These are phyloP conservation scores for Cephalopterus ornatus DNA, from an alignment of 2,113 vertebrate genomes.

Conservation along the genomic window DNA sequence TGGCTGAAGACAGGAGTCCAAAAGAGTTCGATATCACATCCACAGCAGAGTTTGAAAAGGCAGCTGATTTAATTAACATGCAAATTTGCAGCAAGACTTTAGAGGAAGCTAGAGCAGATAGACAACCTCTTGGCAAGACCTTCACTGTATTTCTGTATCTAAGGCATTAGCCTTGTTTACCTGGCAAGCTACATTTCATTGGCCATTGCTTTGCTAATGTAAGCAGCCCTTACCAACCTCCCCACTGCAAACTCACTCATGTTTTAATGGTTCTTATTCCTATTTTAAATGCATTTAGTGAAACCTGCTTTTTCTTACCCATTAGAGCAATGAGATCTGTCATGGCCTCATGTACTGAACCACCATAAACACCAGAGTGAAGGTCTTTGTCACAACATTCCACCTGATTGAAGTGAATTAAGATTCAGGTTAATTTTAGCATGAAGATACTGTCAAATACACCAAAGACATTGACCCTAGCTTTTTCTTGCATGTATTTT, in stretches of 20 bases:
- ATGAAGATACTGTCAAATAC: background rate
- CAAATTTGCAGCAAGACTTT: background rate
- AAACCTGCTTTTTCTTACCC: conserved; percentile 75
- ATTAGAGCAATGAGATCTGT: conserved; percentile 89
- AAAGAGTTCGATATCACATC: background rate
- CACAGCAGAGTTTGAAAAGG: background rate
- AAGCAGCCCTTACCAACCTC: background rate
- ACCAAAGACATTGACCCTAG: background rate
- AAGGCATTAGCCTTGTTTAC: background rate
- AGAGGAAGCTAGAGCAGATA: background rate
- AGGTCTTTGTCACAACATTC: conserved; percentile 85
- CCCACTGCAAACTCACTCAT: background rate
- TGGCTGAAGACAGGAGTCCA: background rate
- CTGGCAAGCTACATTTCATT: background rate
- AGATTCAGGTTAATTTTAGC: background rate
- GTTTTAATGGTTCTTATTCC: background rate
- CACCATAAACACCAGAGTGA: conserved; percentile 95
- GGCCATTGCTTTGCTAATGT: background rate
- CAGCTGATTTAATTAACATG: background rate
- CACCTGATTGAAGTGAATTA: conserved; percentile 70
- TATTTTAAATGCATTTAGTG: background rate
- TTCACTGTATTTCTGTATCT: background rate
- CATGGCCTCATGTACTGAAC: conserved; percentile 95
- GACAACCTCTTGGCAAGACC: background rate
- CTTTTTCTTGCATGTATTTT: background rate